phyloP scores from a whole-genome alignment of 2,888 invertebrate genomes.

The Lycaena phlaeas region DNA sequence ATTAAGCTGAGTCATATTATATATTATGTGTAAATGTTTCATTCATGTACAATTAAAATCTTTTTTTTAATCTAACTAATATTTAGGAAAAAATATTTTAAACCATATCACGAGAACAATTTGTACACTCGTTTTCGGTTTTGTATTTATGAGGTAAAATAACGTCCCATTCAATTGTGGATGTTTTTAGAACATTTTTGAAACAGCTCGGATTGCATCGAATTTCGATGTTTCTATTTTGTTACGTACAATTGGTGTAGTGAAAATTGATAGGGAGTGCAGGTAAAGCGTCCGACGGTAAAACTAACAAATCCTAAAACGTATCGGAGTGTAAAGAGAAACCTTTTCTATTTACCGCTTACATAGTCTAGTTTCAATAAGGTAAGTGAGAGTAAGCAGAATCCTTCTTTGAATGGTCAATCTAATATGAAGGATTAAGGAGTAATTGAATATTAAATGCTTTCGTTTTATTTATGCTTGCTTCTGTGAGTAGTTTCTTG shows the following conservation, averaged over 20 bases:
- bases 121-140: not conserved
- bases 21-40: too few relatives aligned
- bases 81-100: not conserved
- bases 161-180: slow-evolving; percentile 1
- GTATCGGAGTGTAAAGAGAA: slow-evolving; percentile 5
- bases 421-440: too few relatives aligned
- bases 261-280: slow-evolving; percentile 8
- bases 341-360: not conserved
- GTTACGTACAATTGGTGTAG: slow-evolving; percentile 10
- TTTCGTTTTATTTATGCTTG: too few relatives aligned
- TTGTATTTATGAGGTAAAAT: slow-evolving; percentile 3
- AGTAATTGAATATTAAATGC: too few relatives aligned
- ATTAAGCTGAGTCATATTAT: too few relatives aligned
- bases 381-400: not conserved
- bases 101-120: not conserved
- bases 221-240: slow-evolving; percentile 10
- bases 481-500: too few relatives aligned
- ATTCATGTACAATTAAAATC: too few relatives aligned
- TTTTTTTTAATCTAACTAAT: too few relatives aligned
- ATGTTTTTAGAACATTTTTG: slow-evolving; percentile 8
- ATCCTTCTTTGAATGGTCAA: too few relatives aligned
- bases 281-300: slow-evolving; percentile 9
- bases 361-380: slow-evolving; percentile 2
- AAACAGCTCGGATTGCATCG: slow-evolving; percentile 1
- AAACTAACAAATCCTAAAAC: slow-evolving; percentile 12